Base-by-base conservation (phyloP, 2,888 invertebrate species). In the Xylocampa areola region DNA sequence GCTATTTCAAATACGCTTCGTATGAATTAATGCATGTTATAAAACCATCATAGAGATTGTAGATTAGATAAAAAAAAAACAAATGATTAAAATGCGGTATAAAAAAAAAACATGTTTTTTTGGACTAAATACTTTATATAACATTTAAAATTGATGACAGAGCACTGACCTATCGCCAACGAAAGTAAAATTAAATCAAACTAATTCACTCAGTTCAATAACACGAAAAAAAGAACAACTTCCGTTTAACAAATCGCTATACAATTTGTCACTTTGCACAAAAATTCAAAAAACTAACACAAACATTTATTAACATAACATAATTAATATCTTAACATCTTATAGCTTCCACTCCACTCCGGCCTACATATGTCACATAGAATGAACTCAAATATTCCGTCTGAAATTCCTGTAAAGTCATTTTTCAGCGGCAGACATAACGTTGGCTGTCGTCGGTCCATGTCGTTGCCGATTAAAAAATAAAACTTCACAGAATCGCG, bases 391-490 rank as follows among this genome's bases (percentile, higher is more conserved):
- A 53, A 47, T 52, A 53, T 33, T 43, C 59, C 35, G 16, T 62
- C 76, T 63, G 54, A 68, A 81, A 86, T 87, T 87, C 87, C 77
- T 73, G 80, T 76, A 80, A 86, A 82, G 75, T 75, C 74, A 82
- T 86, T 84, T 85, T 81, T 87, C 87, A 86, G 71, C 55, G 40
- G 16, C 17, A 33, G 70, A 70, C 75, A 74, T 47, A 57, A 36
- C 54, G 58, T 35, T 63, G 54, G 60, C 73, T 60, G 75, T 75
- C 75, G 43, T 14, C 67, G 52, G 23, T 11, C 13, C 75, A 36
- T 68, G 65, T 72, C 72, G 39, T 57, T 51, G 54, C 43, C 61
- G 74, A 74, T 77, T 74, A 74, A 77, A 73, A 77, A 77, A 74
- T 69, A 63, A 66, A 74, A 74, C 75, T 77, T 77, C 75, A 74